Evolutionary conservation across 2,113 vertebrate species (phyloP), one percentile per base, ranked within the genome.

Genomic region (Syngnathus typhle): DNA sequence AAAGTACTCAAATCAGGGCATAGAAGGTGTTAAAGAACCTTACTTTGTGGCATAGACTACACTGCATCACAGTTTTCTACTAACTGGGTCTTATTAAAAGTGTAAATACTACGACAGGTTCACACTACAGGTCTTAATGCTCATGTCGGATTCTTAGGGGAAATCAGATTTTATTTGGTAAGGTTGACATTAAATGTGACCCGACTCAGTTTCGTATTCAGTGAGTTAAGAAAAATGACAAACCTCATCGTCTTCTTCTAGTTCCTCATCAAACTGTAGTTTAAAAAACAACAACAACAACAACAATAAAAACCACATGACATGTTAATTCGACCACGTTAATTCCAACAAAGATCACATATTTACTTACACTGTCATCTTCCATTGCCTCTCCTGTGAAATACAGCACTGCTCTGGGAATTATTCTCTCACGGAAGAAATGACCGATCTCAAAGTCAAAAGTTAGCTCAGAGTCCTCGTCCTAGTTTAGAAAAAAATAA

Each of bases 191-290:
- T 32, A 32, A 32, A 32, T 32, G 27, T 32, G 27, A 3, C 27
- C 27, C 3, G 3, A 32, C 3, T 32, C 27, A 2, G 3, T 32
- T 32, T 32, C 3, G 27, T 32, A 32, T 32, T 32, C 52, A 27
- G 21, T 23, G 9, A 27, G 13, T 55, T 41, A 38, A 61, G 13
- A 36, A 10, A 46, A 7, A 10, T 41, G 7, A 77, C 93, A 84
- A 79, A 99, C 97, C 95, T 98, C 96, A 84, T 98, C 97, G 81
- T 97, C 96, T 72, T 98, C 97, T 79, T 99, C 97, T 23, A 94
- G 90, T 82, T 92, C 92, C 67, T 98, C 97, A 88, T 99, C 97
- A 93, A 96, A 98, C 97, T 99, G 90, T 13, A 82, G 27, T 75
- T 47, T 68, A 60, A 75, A 78, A 81, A 51, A 77, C 11, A 73